phyloP scores from a whole-genome alignment of 1,140 invertebrate species.

The Caenorhabditis briggsae region DNA sequence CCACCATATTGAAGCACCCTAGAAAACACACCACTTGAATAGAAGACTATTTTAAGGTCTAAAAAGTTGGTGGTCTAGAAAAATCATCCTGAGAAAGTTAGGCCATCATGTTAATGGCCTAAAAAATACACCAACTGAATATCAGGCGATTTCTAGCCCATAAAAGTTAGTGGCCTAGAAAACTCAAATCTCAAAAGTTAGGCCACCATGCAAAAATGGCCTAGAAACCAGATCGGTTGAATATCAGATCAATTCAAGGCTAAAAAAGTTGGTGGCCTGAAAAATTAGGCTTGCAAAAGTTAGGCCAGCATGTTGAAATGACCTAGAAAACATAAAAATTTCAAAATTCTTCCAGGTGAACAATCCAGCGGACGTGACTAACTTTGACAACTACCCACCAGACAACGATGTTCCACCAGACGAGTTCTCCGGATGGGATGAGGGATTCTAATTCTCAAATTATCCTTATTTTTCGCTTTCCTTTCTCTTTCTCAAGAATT shows the following conservation, averaged over 20 bases:
- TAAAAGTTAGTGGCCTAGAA: too few relatives aligned
- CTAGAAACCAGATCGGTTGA: not conserved
- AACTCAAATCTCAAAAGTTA: not conserved
- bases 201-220: not conserved
- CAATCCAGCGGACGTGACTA: conserved; percentile 74
- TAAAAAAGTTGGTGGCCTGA: not conserved
- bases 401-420: conserved; percentile 79
- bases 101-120: too few relatives aligned
- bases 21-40: too few relatives aligned
- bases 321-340: not conserved
- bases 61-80: too few relatives aligned
- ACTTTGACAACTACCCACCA: conserved; percentile 79
- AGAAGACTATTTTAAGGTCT: too few relatives aligned
- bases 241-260: not conserved
- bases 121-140: too few relatives aligned
- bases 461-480: not conserved
- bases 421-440: conserved; percentile 79
- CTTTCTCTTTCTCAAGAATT: not conserved
- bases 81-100: too few relatives aligned
- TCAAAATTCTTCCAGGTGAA: conserved; percentile 55
- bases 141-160: too few relatives aligned
- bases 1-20: too few relatives aligned
- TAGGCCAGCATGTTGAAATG: not conserved
- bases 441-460: conserved; percentile 75
- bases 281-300: not conserved